Base-by-base conservation (phyloP, 2,113 vertebrate genomes). In the Pachyramphus minor region DNA sequence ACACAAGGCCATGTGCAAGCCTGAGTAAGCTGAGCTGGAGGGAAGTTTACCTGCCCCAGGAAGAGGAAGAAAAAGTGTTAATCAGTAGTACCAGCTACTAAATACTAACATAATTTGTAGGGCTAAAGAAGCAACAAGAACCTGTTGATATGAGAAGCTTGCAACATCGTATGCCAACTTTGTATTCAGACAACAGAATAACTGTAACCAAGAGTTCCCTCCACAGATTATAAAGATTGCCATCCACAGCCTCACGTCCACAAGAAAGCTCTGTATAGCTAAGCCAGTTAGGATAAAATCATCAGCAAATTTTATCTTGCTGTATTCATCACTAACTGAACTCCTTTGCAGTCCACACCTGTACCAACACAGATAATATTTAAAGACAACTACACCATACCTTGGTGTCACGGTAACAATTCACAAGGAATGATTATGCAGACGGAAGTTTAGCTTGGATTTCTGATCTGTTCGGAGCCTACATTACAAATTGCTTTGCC, bases 1-100 rank as follows among this genome's bases (percentile, higher is more conserved):
- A 11, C 98, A 99, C 76, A 99, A 88, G 33, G 99, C 99, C 97
- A 99, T 98, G 92, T 99, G 99, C 60, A 99, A 91, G 23, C 98
- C 98, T 1, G 99, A 99, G 84, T 98, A 97, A 76, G 98, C 97
- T 20, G 98, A 98, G 66, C 98, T 98, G 63, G 98, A 98, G 11
- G 98, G 98, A 93, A 99, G 97, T 95, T 99, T 99, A 83, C 99
- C 99, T 99, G 77, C 10, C 96, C 23, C 83, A 86, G 11, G 2
- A 80, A 11, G 14, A 62, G 13, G 21, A 95, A 21, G 20, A 87
- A 81, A 79, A 96, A 80, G 21, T 5, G 39, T 74, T 80, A 33
- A 77, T 8, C 15, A 14, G 33, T 7, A 72, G 15, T 60, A 52
- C 11, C 67, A 62, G 50, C 22, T 83, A 67, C 50, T 94, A 53